Evolutionary conservation across 2,888 invertebrate species (phyloP).

Genomic region (Pherbina coryleti): DNA sequence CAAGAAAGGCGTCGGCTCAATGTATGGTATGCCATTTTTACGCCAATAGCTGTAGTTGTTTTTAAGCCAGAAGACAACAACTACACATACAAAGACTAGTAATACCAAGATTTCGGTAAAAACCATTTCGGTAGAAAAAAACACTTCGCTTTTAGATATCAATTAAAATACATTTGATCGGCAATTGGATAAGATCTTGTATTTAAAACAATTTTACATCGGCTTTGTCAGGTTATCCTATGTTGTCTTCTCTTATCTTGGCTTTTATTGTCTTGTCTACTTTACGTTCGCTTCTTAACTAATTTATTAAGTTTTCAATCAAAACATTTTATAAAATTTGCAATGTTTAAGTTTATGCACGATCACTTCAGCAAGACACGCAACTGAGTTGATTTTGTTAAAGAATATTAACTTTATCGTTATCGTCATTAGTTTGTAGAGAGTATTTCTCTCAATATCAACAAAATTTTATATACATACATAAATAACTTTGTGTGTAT

Average conservation of each 20-base stretch:
- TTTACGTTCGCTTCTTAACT: neutral
- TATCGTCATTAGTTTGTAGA: no score
- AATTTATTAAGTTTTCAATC: neutral
- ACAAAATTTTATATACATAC: no score
- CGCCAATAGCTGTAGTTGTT: slow-evolving; percentile 63
- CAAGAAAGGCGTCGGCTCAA: slow-evolving; percentile 66
- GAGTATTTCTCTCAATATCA: no score
- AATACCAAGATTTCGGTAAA: slow-evolving; percentile 54
- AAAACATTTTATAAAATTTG: neutral
- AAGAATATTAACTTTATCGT: no score
- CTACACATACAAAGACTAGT: slow-evolving; percentile 48
- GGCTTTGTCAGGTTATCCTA: slow-evolving; percentile 2
- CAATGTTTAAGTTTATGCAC: neutral
- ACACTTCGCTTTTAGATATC: neutral
- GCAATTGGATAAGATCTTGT: no score
- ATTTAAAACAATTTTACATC: neutral
- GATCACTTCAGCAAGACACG: no score
- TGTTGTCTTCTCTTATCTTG: neutral
- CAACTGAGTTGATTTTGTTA: no score
- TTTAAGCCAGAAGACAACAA: slow-evolving; percentile 65
- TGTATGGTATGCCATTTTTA: slow-evolving; percentile 63
- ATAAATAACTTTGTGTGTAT: no score
- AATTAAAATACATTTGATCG: neutral
- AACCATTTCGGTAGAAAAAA: slow-evolving; percentile 47
- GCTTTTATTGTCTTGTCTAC: neutral